These are phyloP conservation scores for Heliconius aoede DNA, from an alignment of 2,888 invertebrate genomes.

Conservation along the genomic window DNA sequence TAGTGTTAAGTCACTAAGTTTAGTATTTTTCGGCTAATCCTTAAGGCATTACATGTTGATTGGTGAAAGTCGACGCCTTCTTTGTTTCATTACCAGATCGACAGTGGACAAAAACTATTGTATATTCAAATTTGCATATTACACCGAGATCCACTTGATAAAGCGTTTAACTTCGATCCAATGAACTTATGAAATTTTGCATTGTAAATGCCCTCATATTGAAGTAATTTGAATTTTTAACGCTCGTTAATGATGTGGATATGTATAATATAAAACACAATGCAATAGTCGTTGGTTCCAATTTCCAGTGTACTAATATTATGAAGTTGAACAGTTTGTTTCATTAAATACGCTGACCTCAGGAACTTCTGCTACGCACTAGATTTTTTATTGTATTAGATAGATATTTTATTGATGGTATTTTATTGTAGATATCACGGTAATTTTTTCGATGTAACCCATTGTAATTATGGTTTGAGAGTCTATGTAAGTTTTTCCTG, in stretches of 20 bases:
- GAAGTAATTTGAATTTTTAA: slow-evolving; percentile 7
- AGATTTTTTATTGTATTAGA: too few species aligned
- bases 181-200: slow-evolving; percentile 20
- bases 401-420: too few species aligned
- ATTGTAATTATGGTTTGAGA: too few species aligned
- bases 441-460: too few species aligned
- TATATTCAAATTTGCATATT: slow-evolving; percentile 22
- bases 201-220: slow-evolving; percentile 14
- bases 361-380: too few species aligned
- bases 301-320: too few species aligned
- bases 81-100: neutral
- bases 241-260: neutral
- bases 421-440: too few species aligned
- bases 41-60: neutral
- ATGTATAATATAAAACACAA: neutral
- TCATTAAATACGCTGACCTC: too few species aligned
- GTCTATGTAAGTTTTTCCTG: too few species aligned
- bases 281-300: neutral
- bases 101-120: slow-evolving; percentile 14
- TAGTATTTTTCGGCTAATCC: neutral
- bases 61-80: neutral
- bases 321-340: too few species aligned
- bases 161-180: slow-evolving; percentile 21
- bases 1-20: neutral
- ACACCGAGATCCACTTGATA: slow-evolving; percentile 17